phyloP scores from a whole-genome alignment of 2,797 vertebrate genomes.

The Onychomys torridus region DNA sequence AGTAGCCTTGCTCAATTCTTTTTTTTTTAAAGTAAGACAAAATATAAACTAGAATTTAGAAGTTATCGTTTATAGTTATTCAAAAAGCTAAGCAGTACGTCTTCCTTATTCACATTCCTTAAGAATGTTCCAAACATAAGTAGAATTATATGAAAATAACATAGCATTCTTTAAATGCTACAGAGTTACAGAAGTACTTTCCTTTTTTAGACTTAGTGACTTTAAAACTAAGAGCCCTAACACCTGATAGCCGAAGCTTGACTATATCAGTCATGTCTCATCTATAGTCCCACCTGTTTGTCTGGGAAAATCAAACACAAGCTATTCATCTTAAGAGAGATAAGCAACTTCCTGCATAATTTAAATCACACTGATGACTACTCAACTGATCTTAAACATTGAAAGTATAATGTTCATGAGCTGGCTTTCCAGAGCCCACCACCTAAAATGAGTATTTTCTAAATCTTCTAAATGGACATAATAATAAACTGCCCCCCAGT shows the following conservation, averaged over 20 bases:
- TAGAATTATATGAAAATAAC: conserved; percentile 22
- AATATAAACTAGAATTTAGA: conserved; percentile 21
- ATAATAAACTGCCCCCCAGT: not conserved
- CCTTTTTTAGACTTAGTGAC: not conserved
- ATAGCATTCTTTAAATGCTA: not conserved
- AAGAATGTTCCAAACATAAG: not conserved
- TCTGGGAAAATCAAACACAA: conserved; percentile 26
- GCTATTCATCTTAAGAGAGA: conserved; percentile 20
- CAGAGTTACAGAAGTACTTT: not conserved
- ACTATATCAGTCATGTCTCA: not conserved
- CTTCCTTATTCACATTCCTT: not conserved
- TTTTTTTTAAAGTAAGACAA: not conserved
- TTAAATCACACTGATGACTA: not conserved
- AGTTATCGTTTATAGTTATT: not conserved
- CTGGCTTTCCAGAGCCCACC: too few species aligned
- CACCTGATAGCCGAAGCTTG: conserved; percentile 13
- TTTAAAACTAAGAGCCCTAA: conserved; percentile 22
- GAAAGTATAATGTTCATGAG: not conserved
- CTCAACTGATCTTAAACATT: conserved; percentile 14
- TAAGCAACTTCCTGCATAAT: not conserved
- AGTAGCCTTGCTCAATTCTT: not conserved
- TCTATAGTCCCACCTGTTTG: not conserved
- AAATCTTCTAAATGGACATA: not conserved
- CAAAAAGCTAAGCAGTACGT: not conserved
- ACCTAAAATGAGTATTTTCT: too few species aligned